Evolutionary conservation across 2,888 invertebrate genomes (phyloP), one percentile per base, ranked within the genome.

Genomic region (Apamea epomidion): DNA sequence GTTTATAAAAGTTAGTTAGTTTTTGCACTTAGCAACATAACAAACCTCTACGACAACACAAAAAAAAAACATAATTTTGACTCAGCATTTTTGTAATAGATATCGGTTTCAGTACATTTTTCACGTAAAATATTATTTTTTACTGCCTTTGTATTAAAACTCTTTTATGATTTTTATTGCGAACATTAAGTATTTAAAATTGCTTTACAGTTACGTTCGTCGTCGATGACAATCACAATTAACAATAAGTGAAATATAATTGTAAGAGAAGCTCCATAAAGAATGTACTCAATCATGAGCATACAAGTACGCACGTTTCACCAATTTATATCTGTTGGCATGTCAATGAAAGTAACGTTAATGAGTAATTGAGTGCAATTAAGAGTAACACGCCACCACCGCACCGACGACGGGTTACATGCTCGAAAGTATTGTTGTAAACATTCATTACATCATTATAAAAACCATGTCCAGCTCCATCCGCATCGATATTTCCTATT

Each of bases 331-430:
- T 83, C 65, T 82, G 76, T 64, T 89, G 81, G 86, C 82, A 85
- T 83, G 83, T 84, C 84, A 88, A 82, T 78, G 79, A 88, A 88
- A 89, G 83, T 88, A 88, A 85, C 65, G 74, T 76, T 80, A 89
- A 89, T 89, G 76, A 89, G 82, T 81, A 89, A 84, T 88, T 88
- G 83, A 84, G 80, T 78, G 76, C 51, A 89, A 89, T 89, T 89
- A 84, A 82, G 83, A 80, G 75, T 75, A 83, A 82, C 89, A 88
- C 87, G 88, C 89, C 64, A 87, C 73, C 68, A 76, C 62, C 51
- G 72, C 67, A 58, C 64, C 64, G 51, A 32, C 64, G 51, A 32
- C 69, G 80, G 75, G 73, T 78, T 72, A 77, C 69, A 75, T 45
- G 65, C 73, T 81, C 68, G 72, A 78, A 82, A 78, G 65, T 76